phyloP scores from a whole-genome alignment of 1,140 invertebrate genomes.

The Drosophila kanapiae region DNA sequence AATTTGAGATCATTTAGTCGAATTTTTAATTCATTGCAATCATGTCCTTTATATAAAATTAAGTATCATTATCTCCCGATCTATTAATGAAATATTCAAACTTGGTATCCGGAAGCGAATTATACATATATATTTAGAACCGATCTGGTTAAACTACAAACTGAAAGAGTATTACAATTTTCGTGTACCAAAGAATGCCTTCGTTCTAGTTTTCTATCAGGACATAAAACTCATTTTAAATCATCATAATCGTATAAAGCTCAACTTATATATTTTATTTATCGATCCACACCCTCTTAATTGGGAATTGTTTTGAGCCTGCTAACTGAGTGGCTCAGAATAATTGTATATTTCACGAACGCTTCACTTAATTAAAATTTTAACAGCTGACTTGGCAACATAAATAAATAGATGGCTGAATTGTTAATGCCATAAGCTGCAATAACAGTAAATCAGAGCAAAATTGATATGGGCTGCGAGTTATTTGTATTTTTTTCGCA shows the following conservation, averaged over 20 bases:
- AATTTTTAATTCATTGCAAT: too few relatives aligned
- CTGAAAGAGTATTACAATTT: not conserved
- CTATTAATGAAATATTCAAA: too few relatives aligned
- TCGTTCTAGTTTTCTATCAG: not conserved
- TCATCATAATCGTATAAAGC: not conserved
- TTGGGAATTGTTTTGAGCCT: not conserved
- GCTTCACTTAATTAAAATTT: conserved; percentile 32
- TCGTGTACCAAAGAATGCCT: not conserved
- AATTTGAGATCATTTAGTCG: too few relatives aligned
- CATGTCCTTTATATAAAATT: too few relatives aligned
- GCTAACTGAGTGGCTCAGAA: not conserved
- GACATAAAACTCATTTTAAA: not conserved
- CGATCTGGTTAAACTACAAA: not conserved
- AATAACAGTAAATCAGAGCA: conserved; percentile 58
- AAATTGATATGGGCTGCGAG: conserved; percentile 18
- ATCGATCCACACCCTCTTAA: not conserved
- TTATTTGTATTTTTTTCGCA: conserved; percentile 22
- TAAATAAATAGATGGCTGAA: conserved; percentile 41
- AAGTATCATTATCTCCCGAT: too few relatives aligned
- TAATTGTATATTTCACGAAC: conserved; percentile 3
- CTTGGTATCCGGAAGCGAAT: too few relatives aligned
- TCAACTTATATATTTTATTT: too few relatives aligned
- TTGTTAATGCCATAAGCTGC: conserved; percentile 54
- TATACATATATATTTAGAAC: too few relatives aligned
- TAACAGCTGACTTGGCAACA: conserved; percentile 34